Base-by-base conservation (phyloP, 1,140 invertebrate genomes). In the Leptonema lineaticorne region DNA sequence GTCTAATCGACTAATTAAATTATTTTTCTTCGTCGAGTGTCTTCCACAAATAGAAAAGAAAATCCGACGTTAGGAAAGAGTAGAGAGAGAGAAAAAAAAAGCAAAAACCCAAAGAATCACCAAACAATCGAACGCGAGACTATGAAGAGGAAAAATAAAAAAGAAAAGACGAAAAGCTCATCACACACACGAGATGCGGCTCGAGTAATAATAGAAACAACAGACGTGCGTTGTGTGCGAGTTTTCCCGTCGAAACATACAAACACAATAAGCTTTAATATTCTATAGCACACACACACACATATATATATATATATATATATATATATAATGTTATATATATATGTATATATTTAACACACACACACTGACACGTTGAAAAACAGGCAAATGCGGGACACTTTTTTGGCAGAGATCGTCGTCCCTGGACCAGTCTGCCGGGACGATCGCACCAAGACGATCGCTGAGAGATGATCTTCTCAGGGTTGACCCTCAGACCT, bases 161-260 rank as follows among this genome's bases (percentile, higher is more conserved):
- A 62, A 58, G 26, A 33, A 62, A 6, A 57, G 26, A 26, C 20
- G 27, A 26, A 62, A 58, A 28, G 56, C 56, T 7, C n/a, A 26
- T 26, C 56, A 58, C 56, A 62, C 58, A 28, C 24, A n/a, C n/a
- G n/a, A n/a, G 37, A 41, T 62, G 29, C 27, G 56, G 56, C 20
- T 58, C 26, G 56, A 26, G 22, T 64, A 64, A 64, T 64, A 64
- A 64, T 64, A 64, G 62, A 64, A 64, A 64, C 62, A 64, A 64
- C 62, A 50, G 50, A 53, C 50, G 22, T 18, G 8, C 46, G 2
- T 3, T 2, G 14, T n/a, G 37, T 14, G 11, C 30, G 11, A n/a
- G n/a, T n/a, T n/a, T n/a, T n/a, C n/a, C n/a, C n/a, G n/a, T n/a
- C n/a, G n/a, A n/a, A n/a, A n/a, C n/a, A n/a, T n/a, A n/a, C n/a